A percentile compares a stretch with the other conserved stretches of the same genome.
Evolutionary conservation across 2,113 vertebrate species (phyloP).

Genomic region (Cyprinodon brontotheroides): DNA sequence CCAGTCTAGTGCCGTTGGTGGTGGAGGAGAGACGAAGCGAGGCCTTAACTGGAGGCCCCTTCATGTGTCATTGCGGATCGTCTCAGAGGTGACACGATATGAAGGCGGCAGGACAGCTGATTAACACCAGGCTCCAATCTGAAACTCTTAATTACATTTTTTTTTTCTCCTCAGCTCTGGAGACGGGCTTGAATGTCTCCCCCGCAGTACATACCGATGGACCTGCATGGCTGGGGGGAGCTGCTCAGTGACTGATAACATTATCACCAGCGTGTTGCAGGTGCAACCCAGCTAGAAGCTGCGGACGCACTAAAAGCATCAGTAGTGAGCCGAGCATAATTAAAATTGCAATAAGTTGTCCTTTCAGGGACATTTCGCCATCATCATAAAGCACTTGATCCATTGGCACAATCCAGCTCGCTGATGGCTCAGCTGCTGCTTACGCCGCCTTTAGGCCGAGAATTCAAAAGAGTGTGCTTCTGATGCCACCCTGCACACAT

Average conservation of each 20-base stretch:
- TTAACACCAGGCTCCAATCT: constrained; percentile 59
- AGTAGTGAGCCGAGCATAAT: constrained; percentile 42
- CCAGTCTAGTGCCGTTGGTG: constrained; percentile 32
- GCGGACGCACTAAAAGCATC: constrained; percentile 33
- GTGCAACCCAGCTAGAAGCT: neutral
- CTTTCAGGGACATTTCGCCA: constrained; percentile 56
- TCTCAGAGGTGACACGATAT: constrained; percentile 49
- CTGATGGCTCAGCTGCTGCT: constrained; percentile 39
- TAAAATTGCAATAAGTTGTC: constrained; percentile 61
- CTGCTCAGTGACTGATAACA: constrained; percentile 15
- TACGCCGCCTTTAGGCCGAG: constrained; percentile 36
- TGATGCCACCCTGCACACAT: constrained; percentile 22
- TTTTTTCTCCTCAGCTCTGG: neutral
- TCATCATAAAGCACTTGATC: constrained; percentile 61
- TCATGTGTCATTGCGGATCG: constrained; percentile 45
- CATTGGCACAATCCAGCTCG: constrained; percentile 17
- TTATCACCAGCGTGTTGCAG: constrained; percentile 9
- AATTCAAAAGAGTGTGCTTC: neutral
- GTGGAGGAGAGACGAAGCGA: neutral
- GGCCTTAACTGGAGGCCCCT: constrained; percentile 35
- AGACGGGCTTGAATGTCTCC: constrained; percentile 20
- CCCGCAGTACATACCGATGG: constrained; percentile 1
- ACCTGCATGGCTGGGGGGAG: neutral
- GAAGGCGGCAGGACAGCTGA: constrained; percentile 58
- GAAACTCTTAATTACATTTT: constrained; percentile 61